Evolutionary conservation across 1,140 invertebrate genomes (phyloP), one percentile per base, ranked within the genome.

Genomic region (Macrosteles quadrilineatus): DNA sequence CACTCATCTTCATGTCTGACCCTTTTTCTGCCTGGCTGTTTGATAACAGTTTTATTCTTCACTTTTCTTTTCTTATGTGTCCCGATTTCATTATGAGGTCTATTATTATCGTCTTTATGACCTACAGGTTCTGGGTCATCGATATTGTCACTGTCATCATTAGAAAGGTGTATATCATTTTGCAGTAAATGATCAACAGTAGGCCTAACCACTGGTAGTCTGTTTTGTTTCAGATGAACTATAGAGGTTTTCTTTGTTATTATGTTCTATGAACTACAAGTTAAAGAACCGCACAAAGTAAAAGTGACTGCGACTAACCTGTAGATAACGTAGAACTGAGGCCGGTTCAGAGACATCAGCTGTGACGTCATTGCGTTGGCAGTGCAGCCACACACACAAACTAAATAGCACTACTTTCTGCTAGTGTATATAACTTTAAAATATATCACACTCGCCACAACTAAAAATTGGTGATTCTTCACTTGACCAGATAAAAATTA

Each of bases 21-120:
- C 32, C 32, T 59, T 29, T 59, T 59, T 29, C n/a, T 59, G 25
- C 55, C 27, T 59, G 23, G 55, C 29, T 59, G 55, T 59, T 59
- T 59, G n/a, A 59, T 59, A 23, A 59, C 14, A 25, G 55, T 59
- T 29, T 29, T 23, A 23, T 29, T 59, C 21, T 59, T 59, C n/a
- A 59, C 55, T 19, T 31, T 59, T 23, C 55, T 59, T 59, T 59
- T 4, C 6, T 50, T 19, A 21, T 4, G 2, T 50, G 14, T 19
- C n/a, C 47, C n/a, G 47, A 9, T 50, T 4, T 36, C 32, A 36
- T 36, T 53, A 53, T n/a, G 23, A 19, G n/a, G 6, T 6, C 23
- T 53, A 53, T 53, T 53, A 53, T 25, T 53, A 53, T 53, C 4
- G 4, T 19, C 23, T n/a, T n/a, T 53, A 53, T 25, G 25, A 59